phyloP scores from a whole-genome alignment of 2,888 invertebrate species.

The Callimorpha dominula region DNA sequence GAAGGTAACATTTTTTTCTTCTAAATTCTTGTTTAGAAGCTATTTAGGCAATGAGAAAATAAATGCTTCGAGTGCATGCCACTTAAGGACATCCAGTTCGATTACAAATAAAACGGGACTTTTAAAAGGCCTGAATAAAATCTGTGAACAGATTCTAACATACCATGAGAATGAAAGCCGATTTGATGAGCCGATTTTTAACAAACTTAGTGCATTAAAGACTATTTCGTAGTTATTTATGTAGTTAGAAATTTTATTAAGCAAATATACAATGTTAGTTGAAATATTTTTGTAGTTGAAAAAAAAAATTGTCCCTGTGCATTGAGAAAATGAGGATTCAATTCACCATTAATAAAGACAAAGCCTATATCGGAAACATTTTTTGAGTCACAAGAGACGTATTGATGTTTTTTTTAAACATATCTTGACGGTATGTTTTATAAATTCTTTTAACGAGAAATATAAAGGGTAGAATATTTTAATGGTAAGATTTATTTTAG shows the following conservation, averaged over 20 bases:
- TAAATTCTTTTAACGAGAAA: background rate
- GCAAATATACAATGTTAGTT: no score
- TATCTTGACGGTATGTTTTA: background rate
- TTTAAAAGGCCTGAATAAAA: background rate
- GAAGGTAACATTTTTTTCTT: slow-evolving; percentile 31
- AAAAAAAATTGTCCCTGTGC: background rate
- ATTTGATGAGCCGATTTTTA: no score
- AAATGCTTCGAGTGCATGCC: slow-evolving; percentile 2
- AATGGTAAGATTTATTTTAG: background rate
- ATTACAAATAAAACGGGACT: background rate
- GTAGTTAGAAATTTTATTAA: no score
- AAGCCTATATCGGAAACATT: background rate
- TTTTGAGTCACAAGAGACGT: background rate
- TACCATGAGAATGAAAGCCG: no score
- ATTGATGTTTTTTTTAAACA: background rate
- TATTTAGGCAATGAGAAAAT: slow-evolving; percentile 17
- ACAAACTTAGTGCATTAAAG: no score
- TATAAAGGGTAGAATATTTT: background rate
- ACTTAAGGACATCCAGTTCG: background rate
- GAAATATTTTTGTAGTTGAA: no score
- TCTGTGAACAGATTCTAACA: background rate
- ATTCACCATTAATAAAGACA: background rate
- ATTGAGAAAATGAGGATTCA: background rate
- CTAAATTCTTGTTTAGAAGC: slow-evolving; percentile 15
- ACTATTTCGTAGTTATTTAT: no score